These are phyloP conservation scores for Tenrec ecaudatus DNA, from an alignment of 2,113 vertebrate species.

Conservation along the genomic window DNA sequence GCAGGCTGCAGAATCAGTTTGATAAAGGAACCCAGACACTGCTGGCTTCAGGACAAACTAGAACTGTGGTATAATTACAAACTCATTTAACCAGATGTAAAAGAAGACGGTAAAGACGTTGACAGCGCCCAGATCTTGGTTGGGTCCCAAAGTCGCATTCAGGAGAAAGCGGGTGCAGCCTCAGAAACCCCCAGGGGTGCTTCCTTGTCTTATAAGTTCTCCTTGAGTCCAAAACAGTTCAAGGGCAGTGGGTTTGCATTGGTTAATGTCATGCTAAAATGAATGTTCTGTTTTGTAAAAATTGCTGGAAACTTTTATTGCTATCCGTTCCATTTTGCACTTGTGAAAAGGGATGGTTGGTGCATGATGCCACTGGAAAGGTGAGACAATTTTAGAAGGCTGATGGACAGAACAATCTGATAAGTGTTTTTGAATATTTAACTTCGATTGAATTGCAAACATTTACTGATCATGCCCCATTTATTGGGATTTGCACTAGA, in stretches of 20 bases:
- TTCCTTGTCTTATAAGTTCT: too few relatives aligned
- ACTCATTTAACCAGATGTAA: not conserved
- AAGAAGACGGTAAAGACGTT: not conserved
- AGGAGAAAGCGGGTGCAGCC: too few relatives aligned
- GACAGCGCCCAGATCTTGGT: not conserved
- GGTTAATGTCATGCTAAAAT: too few relatives aligned
- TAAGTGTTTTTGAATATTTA: not conserved
- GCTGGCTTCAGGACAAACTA: not conserved
- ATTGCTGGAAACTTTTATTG: not conserved
- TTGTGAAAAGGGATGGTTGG: not conserved
- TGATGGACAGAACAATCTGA: not conserved
- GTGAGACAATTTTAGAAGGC: not conserved
- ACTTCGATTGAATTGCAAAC: not conserved
- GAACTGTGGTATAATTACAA: not conserved
- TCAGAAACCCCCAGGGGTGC: too few relatives aligned
- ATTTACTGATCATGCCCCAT: not conserved
- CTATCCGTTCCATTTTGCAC: too few relatives aligned
- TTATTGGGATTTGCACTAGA: not conserved
- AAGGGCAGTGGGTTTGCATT: too few relatives aligned
- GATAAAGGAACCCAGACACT: not conserved
- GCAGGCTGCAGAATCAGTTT: not conserved
- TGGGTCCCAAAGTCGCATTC: not conserved
- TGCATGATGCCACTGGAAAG: not conserved
- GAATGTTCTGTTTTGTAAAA: too few relatives aligned
- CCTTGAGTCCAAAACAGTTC: too few relatives aligned